Percentiles rank a stretch among this genome's conserved stretches.
Evolutionary conservation across 2,888 invertebrate species (phyloP).

Genomic region (Disparrhopalites patrizii): DNA sequence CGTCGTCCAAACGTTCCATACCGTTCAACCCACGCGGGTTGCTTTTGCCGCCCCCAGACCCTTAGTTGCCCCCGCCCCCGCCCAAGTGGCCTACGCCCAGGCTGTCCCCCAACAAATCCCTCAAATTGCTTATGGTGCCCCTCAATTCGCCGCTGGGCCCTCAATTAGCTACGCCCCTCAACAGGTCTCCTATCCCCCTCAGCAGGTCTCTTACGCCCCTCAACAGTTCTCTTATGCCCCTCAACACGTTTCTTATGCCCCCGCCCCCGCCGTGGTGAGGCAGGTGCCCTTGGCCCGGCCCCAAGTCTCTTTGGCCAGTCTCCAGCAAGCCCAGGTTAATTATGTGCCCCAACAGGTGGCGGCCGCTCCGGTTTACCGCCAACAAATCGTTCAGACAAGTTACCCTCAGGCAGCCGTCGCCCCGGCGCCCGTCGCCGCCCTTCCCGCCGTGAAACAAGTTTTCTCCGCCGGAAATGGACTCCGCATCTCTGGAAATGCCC

Average conservation of each 20-base stretch:
- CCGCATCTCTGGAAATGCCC: slow-evolving; percentile 15
- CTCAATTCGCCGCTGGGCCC: neutral
- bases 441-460: slow-evolving; percentile 24
- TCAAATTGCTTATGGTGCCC: slow-evolving; percentile 12
- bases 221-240: slow-evolving; percentile 11
- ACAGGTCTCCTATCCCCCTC: neutral
- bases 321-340: slow-evolving; percentile 18
- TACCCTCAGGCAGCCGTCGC: slow-evolving; percentile 7
- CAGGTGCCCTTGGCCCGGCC: slow-evolving; percentile 18
- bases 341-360: slow-evolving; percentile 17
- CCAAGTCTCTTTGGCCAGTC: slow-evolving; percentile 2
- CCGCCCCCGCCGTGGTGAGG: neutral
- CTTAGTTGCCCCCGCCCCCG: slow-evolving; percentile 12
- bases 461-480: slow-evolving; percentile 9
- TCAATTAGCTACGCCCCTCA: neutral
- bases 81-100: slow-evolving; percentile 15
- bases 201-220: neutral
- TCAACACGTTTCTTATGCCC: slow-evolving; percentile 26
- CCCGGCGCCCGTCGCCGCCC: neutral
- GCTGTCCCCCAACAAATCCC: slow-evolving; percentile 4
- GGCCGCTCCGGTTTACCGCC: slow-evolving; percentile 10
- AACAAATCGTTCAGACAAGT: slow-evolving; percentile 9
- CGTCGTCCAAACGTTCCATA: slow-evolving; percentile 6
- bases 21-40: neutral
- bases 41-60: slow-evolving; percentile 7